Percentiles rank a stretch among this genome's conserved stretches.
These are phyloP conservation scores for Xiphophorus hellerii DNA, from an alignment of 2,113 vertebrate species.

Conservation along the genomic window DNA sequence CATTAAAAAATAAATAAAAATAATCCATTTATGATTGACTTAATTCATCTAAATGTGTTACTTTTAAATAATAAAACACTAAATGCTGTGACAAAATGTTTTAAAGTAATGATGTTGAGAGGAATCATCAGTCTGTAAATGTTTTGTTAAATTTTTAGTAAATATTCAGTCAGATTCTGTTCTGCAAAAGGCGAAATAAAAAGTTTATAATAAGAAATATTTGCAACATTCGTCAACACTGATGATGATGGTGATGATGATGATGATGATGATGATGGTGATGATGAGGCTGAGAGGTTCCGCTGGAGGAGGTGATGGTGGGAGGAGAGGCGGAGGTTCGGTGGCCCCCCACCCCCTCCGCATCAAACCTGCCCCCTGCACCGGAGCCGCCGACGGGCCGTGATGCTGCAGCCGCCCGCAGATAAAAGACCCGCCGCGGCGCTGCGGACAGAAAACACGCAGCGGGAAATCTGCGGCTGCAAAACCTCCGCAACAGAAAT, in stretches of 20 bases:
- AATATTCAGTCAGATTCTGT: too few relatives aligned
- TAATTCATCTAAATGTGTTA: background rate
- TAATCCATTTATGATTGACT: background rate
- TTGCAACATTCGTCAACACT: too few relatives aligned
- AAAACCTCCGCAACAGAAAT: background rate
- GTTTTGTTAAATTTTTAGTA: too few relatives aligned
- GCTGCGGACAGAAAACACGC: slow-evolving; percentile 23
- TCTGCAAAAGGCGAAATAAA: too few relatives aligned
- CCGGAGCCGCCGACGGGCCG: slow-evolving; percentile 23
- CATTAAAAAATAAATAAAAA: background rate
- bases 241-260: too few relatives aligned
- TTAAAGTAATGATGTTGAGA: too few relatives aligned
- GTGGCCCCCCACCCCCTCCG: slow-evolving; percentile 40
- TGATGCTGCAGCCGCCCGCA: slow-evolving; percentile 52
- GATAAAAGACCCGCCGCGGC: slow-evolving; percentile 25
- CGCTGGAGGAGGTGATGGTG: slow-evolving; percentile 1
- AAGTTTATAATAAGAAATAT: too few relatives aligned
- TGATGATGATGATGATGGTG: too few relatives aligned
- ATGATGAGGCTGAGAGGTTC: too few relatives aligned
- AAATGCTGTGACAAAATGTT: too few relatives aligned
- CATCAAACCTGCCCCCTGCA: slow-evolving; percentile 53
- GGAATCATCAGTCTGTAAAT: too few relatives aligned
- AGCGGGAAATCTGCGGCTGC: slow-evolving; percentile 5
- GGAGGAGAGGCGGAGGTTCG: slow-evolving; percentile 27
- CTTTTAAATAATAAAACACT: too few relatives aligned